Evolutionary conservation across 2,888 invertebrate genomes (phyloP).

Genomic region (Malthinus flaveolus): DNA sequence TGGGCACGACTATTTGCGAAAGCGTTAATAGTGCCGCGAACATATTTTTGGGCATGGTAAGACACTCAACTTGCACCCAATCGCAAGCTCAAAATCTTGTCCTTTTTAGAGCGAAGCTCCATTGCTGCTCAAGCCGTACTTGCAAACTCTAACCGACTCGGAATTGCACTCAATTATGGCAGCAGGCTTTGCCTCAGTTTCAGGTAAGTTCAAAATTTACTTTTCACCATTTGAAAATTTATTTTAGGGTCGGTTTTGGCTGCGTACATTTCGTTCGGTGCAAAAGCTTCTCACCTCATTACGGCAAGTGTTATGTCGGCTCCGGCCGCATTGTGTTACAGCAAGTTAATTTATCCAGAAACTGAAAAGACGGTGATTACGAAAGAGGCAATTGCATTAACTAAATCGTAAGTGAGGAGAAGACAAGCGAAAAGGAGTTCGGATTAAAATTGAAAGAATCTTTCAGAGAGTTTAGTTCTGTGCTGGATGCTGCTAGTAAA

Average conservation of each 20-base stretch:
- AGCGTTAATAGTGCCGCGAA: constrained; percentile 92
- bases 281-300: constrained; percentile 83
- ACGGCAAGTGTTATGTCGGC: constrained; percentile 97
- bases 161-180: constrained; percentile 94
- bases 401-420: constrained; percentile 65
- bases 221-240: background rate
- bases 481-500: constrained; percentile 88
- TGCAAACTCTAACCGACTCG: constrained; percentile 82
- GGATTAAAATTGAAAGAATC: background rate
- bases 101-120: constrained; percentile 82
- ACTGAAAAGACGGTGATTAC: constrained; percentile 78
- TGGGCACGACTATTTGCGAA: constrained; percentile 93
- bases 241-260: constrained; percentile 82
- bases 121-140: constrained; percentile 83
- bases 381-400: constrained; percentile 73
- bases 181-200: constrained; percentile 93
- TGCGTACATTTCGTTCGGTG: constrained; percentile 89
- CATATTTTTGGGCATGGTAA: constrained; percentile 91
- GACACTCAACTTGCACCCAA: constrained; percentile 31
- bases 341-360: constrained; percentile 93
- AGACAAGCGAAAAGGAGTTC: too few species aligned
- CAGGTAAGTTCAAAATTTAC: constrained; percentile 61
- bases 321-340: constrained; percentile 86
- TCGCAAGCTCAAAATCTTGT: constrained; percentile 19
- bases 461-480: constrained; percentile 76